Conservation (phyloP, 2,888 invertebrate species). For the Nemotelus pantherinus region DNA sequence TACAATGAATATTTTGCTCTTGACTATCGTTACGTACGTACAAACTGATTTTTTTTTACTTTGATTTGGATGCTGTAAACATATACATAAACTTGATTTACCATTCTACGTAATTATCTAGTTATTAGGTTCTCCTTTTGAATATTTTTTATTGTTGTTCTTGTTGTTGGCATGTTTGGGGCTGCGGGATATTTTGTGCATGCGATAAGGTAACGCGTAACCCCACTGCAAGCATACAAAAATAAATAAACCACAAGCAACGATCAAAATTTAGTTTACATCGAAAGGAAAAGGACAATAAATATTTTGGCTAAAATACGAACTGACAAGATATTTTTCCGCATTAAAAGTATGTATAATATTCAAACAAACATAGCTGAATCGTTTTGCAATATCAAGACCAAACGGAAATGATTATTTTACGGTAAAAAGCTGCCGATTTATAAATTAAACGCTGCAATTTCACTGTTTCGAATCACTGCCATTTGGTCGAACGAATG, state of each 20-base stretch:
- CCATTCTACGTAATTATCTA: conserved; percentile 47
- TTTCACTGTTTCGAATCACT: neutral
- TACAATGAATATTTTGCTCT: conserved; percentile 10
- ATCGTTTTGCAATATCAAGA: neutral
- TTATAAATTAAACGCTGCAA: neutral
- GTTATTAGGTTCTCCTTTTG: conserved; percentile 41
- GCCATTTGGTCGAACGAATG: neutral
- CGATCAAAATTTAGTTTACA: conserved; percentile 54
- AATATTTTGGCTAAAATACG: no score
- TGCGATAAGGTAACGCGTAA: conserved; percentile 90
- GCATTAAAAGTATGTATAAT: conserved; percentile 46
- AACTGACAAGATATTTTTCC: neutral
- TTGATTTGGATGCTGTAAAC: conserved; percentile 63
- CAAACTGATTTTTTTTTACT: conserved; percentile 66
- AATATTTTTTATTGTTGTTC: conserved; percentile 66
- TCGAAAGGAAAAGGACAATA: conserved; percentile 45
- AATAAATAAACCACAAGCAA: conserved; percentile 56
- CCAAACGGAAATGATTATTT: neutral
- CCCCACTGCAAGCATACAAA: conserved; percentile 81
- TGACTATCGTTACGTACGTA: conserved; percentile 52
- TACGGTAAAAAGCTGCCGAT: neutral
- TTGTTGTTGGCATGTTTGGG: conserved; percentile 67
- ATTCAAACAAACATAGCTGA: conserved; percentile 26
- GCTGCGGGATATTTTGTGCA: conserved; percentile 71
- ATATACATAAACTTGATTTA: conserved; percentile 52